Evolutionary conservation across 1,140 invertebrate species (phyloP), one percentile per base, ranked within the genome.

Genomic region (Protaetia brevitarsis): DNA sequence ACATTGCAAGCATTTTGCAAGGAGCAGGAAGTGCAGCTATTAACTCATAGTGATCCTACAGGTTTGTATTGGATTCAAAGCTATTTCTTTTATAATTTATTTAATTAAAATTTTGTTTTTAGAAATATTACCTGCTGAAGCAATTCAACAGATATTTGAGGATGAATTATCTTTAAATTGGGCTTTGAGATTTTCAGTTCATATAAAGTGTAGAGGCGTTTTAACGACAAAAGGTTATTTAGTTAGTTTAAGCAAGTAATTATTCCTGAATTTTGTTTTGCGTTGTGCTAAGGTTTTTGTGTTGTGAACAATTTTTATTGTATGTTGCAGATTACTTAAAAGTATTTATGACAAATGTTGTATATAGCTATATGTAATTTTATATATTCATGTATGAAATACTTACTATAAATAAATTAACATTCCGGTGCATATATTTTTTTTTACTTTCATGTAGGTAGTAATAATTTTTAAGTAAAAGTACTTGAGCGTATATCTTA

Each of bases 1-100:
- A 88, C 91, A 8, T 84, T 99, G 64, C 89, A 94, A 76, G 84
- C 87, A 61, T 99, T 95, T 82, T 94, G 95, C 63, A 92, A 91
- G 74, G 86, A 92, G 70, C 88, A 96, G 74, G 90, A 95, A 71
- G 89, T 99, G 57, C 95, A 98, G 74, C 81, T 99, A 19, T 82
- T 98, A 3, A 98, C 96, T 0, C 96, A 99, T 78, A 96, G 90
- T 77, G 97, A 99, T 82, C 92, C 95, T 2, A 85, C 86, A 77
- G 89, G 95, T 94, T 81, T 83, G 79, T 77, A 11, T 37, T 66
- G 2, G n/a, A 31, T 10, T 67, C 11, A 19, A 10, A n/a, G n/a
- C n/a, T n/a, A 7, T 36, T 36, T n/a, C 27, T n/a, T 5, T 30
- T 19, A 3, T 4, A 5, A 36, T 34, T 63, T 26, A 8, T 36